Evolutionary conservation across 2,113 vertebrate genomes (phyloP), one percentile per base, ranked within the genome.

Genomic region (Micronycteris hirsuta): DNA sequence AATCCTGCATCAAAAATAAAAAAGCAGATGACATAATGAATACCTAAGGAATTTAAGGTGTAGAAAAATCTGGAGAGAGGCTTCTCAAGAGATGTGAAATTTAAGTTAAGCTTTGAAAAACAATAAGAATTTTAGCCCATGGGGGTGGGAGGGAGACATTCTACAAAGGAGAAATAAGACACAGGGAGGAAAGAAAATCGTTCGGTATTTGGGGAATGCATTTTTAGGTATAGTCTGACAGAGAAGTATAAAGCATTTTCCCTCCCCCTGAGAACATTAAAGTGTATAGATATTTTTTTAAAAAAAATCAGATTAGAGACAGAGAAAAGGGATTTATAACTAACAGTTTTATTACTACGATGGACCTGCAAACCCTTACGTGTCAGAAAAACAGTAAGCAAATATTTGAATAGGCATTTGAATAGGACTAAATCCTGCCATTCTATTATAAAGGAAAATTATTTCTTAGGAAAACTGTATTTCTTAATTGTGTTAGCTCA

Each of bases 381-480:
- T 84, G n/a, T 28, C 54, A 97, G 52, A 83, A 92, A 88, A 96
- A 77, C 38, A 90, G 28, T 33, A 7, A 87, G 33, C 49, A 93
- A 87, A 95, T 95, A 91, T 74, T 95, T 56, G 43, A 88, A 76
- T 45, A 52, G 3, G 19, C 47, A 73, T 95, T 65, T 95, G 41
- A 90, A 80, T 89, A 61, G n/a, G 43, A 94, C 49, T 67, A 26
- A 36, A 76, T 38, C 26, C 22, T 78, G 68, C 65, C 58, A 85
- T 86, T 89, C 38, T 76, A 45, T 43, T 67, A 63, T 10, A 10
- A 82, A 86, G 33, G 61, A 68, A 95, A 86, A 70, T 52, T 41
- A 86, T 87, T 90, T 88, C 71, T 90, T 86, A 83, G 76, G 78
- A 45, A 90, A 93, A 89, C 13, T 70, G 26, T 68, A 86, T 89